Evolutionary conservation across 2,113 vertebrate genomes (phyloP).

Genomic region (Polyodon spathula): DNA sequence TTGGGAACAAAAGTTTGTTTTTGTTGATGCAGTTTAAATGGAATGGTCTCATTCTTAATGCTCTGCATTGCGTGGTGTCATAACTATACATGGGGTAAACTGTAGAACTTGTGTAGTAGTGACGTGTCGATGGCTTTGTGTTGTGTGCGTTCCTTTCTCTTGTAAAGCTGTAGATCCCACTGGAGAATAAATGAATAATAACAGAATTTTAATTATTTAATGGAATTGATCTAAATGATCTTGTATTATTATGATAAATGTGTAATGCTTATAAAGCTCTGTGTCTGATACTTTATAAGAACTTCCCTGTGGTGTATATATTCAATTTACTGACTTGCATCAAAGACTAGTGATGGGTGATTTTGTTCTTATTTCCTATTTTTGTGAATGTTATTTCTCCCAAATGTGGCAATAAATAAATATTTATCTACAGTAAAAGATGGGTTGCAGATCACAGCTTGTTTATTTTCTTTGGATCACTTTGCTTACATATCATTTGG

Average conservation of each 20-base stretch:
- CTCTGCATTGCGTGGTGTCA: neutral
- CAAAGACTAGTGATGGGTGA: neutral
- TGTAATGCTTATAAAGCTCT: neutral
- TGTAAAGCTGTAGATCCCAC: neutral
- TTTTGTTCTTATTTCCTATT: neutral
- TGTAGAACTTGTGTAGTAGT: neutral
- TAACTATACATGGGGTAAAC: neutral
- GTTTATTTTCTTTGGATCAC: no score
- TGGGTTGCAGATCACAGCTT: no score
- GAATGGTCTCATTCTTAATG: neutral
- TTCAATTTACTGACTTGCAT: neutral
- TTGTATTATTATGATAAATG: neutral
- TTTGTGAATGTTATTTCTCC: neutral
- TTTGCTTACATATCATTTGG: no score
- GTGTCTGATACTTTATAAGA: neutral
- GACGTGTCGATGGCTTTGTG: neutral
- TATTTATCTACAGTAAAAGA: neutral
- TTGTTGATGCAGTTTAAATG: neutral
- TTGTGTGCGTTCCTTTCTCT: neutral
- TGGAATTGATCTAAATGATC: neutral
- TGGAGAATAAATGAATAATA: neutral
- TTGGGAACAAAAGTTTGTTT: neutral
- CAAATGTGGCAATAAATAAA: slow-evolving; percentile 8
- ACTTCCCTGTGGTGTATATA: slow-evolving; percentile 4
- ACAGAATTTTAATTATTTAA: slow-evolving; percentile 3